Percentiles rank a stretch among this genome's conserved stretches.
phyloP scores from a whole-genome alignment of 2,888 invertebrate species.

The Phymatocera aterrima region DNA sequence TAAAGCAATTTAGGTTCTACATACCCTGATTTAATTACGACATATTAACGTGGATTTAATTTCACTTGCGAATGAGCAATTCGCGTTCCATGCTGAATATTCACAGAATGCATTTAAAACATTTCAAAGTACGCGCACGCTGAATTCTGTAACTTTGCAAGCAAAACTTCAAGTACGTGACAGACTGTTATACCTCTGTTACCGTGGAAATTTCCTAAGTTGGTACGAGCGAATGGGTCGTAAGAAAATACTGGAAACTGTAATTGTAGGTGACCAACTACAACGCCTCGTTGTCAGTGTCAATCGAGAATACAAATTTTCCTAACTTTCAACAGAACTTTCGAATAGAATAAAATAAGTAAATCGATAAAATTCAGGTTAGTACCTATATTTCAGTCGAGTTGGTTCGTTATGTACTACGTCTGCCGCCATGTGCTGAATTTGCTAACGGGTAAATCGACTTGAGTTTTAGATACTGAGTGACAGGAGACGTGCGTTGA shows the following conservation, averaged over 20 bases:
- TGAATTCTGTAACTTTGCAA: conserved; percentile 20
- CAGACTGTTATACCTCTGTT: conserved; percentile 37
- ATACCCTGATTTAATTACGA: neutral
- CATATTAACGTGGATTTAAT: conserved; percentile 18
- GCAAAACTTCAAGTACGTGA: conserved; percentile 32
- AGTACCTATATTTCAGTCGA: neutral
- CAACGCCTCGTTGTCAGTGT: conserved; percentile 21
- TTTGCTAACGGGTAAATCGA: conserved; percentile 32
- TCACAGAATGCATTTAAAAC: conserved; percentile 40
- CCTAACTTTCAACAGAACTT: conserved; percentile 9
- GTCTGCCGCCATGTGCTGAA: conserved; percentile 12
- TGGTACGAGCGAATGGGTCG: conserved; percentile 23
- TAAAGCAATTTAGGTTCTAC: neutral
- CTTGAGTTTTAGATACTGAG: conserved; percentile 37
- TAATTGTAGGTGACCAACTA: conserved; percentile 40
- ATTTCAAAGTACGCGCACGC: conserved; percentile 41
- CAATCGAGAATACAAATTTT: conserved; percentile 38
- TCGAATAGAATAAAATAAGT: neutral
- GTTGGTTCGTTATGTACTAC: neutral
- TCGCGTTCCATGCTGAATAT: conserved; percentile 20
- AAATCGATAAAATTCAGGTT: neutral
- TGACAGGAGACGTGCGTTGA: conserved; percentile 39
- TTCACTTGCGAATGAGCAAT: conserved; percentile 35
- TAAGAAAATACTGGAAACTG: conserved; percentile 28
- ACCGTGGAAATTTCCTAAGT: conserved; percentile 29